These are phyloP conservation scores for Gastracanthus pulcherrimus DNA, from an alignment of 2,888 invertebrate species.

Conservation along the genomic window DNA sequence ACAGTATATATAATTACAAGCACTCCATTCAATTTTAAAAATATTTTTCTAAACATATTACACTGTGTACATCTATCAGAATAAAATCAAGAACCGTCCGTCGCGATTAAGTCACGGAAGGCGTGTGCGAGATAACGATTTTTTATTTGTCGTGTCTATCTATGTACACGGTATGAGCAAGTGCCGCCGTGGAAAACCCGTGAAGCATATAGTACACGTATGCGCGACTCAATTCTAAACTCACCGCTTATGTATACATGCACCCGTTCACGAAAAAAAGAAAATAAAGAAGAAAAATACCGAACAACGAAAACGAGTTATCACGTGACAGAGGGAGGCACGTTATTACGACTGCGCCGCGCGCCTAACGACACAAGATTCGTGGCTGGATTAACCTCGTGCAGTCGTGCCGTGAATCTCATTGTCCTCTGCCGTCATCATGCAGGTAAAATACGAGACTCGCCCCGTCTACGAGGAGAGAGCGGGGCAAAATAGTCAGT, in stretches of 20 bases:
- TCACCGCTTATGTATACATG: background rate
- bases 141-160: background rate
- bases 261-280: background rate
- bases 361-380: too few relatives aligned
- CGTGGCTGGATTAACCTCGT: too few relatives aligned
- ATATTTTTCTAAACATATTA: too few relatives aligned
- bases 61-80: background rate
- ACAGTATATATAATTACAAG: background rate
- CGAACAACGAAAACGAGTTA: background rate
- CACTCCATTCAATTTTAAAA: too few relatives aligned
- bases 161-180: background rate
- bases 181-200: background rate
- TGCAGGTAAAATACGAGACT: too few relatives aligned
- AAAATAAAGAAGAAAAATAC: background rate
- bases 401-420: background rate
- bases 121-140: background rate
- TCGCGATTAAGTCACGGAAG: constrained; percentile 2
- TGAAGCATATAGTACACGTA: too few relatives aligned
- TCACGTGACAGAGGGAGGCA: too few relatives aligned
- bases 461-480: too few relatives aligned
- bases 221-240: background rate
- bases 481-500: too few relatives aligned
- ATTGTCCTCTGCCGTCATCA: background rate
- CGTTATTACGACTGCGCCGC: background rate
- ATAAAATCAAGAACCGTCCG: background rate